Evolutionary conservation across 2,113 vertebrate genomes (phyloP).

Genomic region (Periophthalmodon schlosseri): DNA sequence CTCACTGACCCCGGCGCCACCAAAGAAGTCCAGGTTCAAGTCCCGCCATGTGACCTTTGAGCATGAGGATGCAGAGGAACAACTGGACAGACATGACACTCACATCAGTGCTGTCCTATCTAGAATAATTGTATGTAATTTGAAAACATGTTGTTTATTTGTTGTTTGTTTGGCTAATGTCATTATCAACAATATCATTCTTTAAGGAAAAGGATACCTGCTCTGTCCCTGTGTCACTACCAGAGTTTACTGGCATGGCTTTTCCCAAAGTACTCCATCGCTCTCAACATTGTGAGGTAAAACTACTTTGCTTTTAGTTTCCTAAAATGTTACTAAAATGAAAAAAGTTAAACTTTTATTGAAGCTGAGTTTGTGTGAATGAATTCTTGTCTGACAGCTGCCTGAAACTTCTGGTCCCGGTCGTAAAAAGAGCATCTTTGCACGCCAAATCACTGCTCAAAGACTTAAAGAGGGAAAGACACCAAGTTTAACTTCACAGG

Average conservation of each 20-base stretch:
- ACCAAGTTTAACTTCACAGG: constrained; percentile 18
- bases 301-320: background rate
- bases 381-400: constrained; percentile 22
- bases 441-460: constrained; percentile 88
- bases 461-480: constrained; percentile 69
- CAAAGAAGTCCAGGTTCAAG: constrained; percentile 87
- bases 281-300: constrained; percentile 82
- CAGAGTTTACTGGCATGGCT: constrained; percentile 80
- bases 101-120: constrained; percentile 92
- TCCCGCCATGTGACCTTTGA: constrained; percentile 74
- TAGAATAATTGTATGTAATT: constrained; percentile 86
- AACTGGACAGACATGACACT: constrained; percentile 81
- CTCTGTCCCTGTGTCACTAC: constrained; percentile 79
- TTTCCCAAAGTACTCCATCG: constrained; percentile 90
- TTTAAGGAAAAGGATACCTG: constrained; percentile 90
- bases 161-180: background rate
- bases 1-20: constrained; percentile 85
- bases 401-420: constrained; percentile 40
- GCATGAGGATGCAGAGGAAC: constrained; percentile 83
- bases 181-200: background rate
- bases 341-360: background rate
- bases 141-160: background rate
- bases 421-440: constrained; percentile 91
- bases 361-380: background rate
- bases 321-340: background rate